Base-by-base conservation (phyloP, 2,113 vertebrate genomes). In the Protomyctophum bolini region DNA sequence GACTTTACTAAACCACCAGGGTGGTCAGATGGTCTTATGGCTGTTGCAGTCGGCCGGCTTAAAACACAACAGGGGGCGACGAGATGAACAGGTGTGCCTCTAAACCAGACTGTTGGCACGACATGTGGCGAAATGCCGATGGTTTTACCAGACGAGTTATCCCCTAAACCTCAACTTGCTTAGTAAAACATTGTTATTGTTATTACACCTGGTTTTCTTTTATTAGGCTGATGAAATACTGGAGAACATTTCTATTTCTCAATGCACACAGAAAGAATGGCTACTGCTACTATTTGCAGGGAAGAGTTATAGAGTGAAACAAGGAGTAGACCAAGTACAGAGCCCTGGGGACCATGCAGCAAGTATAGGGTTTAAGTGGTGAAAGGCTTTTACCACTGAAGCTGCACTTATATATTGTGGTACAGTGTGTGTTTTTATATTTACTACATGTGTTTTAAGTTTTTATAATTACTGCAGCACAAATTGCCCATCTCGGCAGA, bases 61-160 rank as follows among this genome's bases (percentile, higher is more conserved):
- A 50, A 28, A 33, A 52, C n/a, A 45, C 14, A 54, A 15, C 45
- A 50, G 57, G 45, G 50, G 41, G 49, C 7, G 70, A 83, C 66
- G 51, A 67, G 28, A 59, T 65, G 46, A 63, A 60, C 63, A 76
- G 80, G 67, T 81, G 68, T 66, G 11, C 21, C 29, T 15, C 8
- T 9, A 70, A 14, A 64, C 12, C 63, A 51, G 70, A 52, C 8
- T 51, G 21, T 45, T 58, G 60, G 56, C 15, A 21, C 9, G 14
- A 45, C 29, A 51, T 64, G 50, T 12, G 55, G 10, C 10, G 6
- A 7, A 47, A 62, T 58, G 41, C 2, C 57, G 14, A 33, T 8
- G 14, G 48, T 8, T 55, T 63, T 0, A 33, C 45, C 7, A 12
- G 28, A 45, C 62, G 60, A 41, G 1, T 4, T 6, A 11, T 54